Percentiles rank a stretch among this genome's conserved stretches.
Evolutionary conservation across 2,113 vertebrate genomes (phyloP).

Genomic region (Lichenostomus cassidix): DNA sequence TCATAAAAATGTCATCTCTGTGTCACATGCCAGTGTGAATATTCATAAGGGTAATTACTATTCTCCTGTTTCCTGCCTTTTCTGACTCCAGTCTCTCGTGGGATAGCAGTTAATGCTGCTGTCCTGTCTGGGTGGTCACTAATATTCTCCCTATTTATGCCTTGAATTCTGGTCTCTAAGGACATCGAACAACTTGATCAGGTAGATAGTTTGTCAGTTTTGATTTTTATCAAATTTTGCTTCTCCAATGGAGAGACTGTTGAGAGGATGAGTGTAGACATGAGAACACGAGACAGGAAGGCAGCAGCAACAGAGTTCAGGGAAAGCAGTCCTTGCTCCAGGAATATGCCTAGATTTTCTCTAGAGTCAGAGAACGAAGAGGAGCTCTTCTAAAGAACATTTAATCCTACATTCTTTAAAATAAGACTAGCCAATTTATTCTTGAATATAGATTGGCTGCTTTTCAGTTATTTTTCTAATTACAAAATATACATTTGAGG

Average conservation of each 20-base stretch:
- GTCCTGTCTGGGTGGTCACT: not conserved
- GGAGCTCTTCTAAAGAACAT: not conserved
- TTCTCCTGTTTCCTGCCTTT: not conserved
- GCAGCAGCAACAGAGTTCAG: not conserved
- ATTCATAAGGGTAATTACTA: not conserved
- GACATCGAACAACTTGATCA: not conserved
- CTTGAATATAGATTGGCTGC: not conserved
- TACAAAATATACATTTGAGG: not conserved
- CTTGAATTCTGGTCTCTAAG: not conserved
- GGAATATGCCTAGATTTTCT: not conserved
- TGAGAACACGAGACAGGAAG: not conserved
- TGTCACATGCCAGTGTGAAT: not conserved
- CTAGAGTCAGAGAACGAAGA: not conserved
- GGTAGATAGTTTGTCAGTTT: not conserved
- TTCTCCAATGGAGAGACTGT: not conserved
- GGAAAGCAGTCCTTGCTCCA: not conserved
- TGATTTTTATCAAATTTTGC: not conserved
- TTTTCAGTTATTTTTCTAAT: not conserved
- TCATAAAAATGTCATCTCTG: not conserved
- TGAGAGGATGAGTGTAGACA: not conserved
- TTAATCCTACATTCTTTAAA: not conserved
- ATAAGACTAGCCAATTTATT: not conserved
- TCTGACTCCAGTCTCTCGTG: not conserved
- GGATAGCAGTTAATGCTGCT: not conserved
- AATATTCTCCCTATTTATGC: not conserved